Conservation (phyloP, 2,797 vertebrate species). For the Darevskia mixta region DNA sequence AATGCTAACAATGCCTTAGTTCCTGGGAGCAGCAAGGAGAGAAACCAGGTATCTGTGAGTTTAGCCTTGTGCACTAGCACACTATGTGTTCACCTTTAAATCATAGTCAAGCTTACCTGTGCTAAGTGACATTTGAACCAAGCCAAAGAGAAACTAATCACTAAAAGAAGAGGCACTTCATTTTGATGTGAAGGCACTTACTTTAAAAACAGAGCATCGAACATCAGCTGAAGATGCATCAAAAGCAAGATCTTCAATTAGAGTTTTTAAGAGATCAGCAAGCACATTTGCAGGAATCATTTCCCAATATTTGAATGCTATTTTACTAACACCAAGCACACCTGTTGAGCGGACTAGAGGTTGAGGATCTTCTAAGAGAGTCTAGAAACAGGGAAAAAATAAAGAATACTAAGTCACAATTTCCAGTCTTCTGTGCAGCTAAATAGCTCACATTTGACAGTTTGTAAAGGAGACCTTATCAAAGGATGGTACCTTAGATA, state of each 20-base stretch:
- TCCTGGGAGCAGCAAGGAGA: too few relatives aligned
- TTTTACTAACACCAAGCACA: slow-evolving; percentile 90
- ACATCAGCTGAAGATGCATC: slow-evolving; percentile 92
- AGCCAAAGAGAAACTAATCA: neutral
- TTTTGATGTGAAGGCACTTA: slow-evolving; percentile 61
- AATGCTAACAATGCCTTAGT: too few relatives aligned
- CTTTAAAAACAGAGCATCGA: slow-evolving; percentile 95
- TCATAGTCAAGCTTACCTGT: too few relatives aligned
- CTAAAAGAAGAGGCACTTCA: neutral
- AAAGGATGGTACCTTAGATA: too few relatives aligned
- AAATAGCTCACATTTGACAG: neutral
- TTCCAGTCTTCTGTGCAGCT: neutral
- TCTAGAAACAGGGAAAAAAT: slow-evolving; percentile 72
- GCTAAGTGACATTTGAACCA: neutral
- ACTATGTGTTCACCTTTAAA: too few relatives aligned
- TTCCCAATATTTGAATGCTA: slow-evolving; percentile 93
- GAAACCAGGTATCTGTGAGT: too few relatives aligned
- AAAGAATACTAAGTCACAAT: neutral
- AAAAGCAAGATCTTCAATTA: slow-evolving; percentile 83
- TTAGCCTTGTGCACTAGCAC: too few relatives aligned
- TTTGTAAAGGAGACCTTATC: neutral
- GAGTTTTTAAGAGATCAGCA: slow-evolving; percentile 90
- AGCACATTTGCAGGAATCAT: slow-evolving; percentile 89
- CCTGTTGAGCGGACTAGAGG: slow-evolving; percentile 90
- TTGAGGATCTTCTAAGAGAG: slow-evolving; percentile 89